A percentile compares a stretch with the other conserved stretches of the same genome.
These are phyloP conservation scores for Strongylocentrotus purpuratus DNA, from an alignment of 35 echinoderm and acorn worm genomes.

Conservation along the genomic window DNA sequence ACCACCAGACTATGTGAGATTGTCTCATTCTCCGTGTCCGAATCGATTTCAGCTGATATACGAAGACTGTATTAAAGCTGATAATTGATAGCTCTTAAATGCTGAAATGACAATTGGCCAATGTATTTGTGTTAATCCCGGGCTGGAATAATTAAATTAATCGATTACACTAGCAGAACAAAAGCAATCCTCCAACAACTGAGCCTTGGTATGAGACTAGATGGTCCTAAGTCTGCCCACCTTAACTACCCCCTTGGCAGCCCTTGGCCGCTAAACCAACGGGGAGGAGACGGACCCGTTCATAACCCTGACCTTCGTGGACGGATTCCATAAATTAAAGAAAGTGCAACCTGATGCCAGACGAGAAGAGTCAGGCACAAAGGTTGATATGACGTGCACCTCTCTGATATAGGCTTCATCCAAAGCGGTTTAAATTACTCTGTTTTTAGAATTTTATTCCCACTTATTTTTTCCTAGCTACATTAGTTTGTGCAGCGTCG, in stretches of 20 bases:
- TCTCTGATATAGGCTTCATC: background rate
- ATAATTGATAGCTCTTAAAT: too few relatives aligned
- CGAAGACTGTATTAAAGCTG: background rate
- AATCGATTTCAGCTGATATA: background rate
- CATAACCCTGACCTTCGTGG: conserved; percentile 35
- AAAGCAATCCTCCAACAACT: background rate
- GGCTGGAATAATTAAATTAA: too few relatives aligned
- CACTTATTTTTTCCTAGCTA: background rate
- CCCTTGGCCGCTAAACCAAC: conserved; percentile 31
- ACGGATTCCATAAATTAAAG: conserved; percentile 50
- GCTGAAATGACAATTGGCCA: too few relatives aligned
- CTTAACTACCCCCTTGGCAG: conserved; percentile 30
- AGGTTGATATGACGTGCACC: background rate
- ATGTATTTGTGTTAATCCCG: too few relatives aligned
- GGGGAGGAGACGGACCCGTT: conserved; percentile 4
- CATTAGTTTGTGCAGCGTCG: background rate
- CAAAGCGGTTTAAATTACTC: background rate
- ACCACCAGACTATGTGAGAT: background rate
- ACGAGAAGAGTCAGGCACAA: background rate
- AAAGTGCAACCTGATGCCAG: conserved; percentile 50
- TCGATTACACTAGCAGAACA: too few relatives aligned
- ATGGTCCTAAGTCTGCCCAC: background rate
- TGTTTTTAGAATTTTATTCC: background rate
- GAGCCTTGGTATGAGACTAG: background rate
- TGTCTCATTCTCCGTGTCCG: background rate